Evolutionary conservation across 1,140 invertebrate species (phyloP).

Genomic region (Temnothorax longispinosus): DNA sequence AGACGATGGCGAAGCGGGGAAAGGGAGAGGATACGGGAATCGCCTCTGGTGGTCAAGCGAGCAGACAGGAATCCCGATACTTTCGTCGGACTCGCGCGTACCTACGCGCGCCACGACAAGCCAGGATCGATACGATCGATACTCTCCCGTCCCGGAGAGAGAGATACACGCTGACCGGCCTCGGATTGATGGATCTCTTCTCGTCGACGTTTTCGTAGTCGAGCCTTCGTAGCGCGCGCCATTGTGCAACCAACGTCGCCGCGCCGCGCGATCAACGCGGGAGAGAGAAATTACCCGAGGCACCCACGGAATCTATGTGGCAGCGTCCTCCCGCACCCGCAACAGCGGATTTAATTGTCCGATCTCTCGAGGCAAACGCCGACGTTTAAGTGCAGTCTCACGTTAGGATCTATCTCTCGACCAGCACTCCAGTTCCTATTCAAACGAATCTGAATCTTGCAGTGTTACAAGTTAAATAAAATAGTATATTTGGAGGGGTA

Average conservation of each 20-base stretch:
- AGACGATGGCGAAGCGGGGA: not conserved
- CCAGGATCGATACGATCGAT: slow-evolving; percentile 76
- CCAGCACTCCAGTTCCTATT: not conserved
- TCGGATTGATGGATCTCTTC: slow-evolving; percentile 79
- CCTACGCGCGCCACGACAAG: slow-evolving; percentile 62
- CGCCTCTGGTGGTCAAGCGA: slow-evolving; percentile 73
- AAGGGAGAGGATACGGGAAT: slow-evolving; percentile 49
- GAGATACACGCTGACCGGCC: slow-evolving; percentile 52
- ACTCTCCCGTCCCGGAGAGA: slow-evolving; percentile 54
- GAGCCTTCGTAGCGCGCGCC: slow-evolving; percentile 42
- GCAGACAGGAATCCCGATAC: slow-evolving; percentile 69
- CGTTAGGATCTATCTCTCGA: not conserved
- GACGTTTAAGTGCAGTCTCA: not conserved
- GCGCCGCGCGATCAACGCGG: not conserved
- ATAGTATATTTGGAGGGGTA: no score
- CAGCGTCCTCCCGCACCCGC: not conserved
- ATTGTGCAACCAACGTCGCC: slow-evolving; percentile 67
- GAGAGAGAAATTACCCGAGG: slow-evolving; percentile 9
- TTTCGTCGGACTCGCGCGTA: slow-evolving; percentile 69
- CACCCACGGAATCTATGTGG: not conserved
- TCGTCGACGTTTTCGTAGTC: slow-evolving; percentile 76
- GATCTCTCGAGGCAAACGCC: not conserved
- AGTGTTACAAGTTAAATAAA: not conserved
- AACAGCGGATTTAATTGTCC: slow-evolving; percentile 31
- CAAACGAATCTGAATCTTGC: not conserved